These are phyloP conservation scores for Macrophya alboannulata DNA, from an alignment of 2,888 invertebrate genomes.

Conservation along the genomic window DNA sequence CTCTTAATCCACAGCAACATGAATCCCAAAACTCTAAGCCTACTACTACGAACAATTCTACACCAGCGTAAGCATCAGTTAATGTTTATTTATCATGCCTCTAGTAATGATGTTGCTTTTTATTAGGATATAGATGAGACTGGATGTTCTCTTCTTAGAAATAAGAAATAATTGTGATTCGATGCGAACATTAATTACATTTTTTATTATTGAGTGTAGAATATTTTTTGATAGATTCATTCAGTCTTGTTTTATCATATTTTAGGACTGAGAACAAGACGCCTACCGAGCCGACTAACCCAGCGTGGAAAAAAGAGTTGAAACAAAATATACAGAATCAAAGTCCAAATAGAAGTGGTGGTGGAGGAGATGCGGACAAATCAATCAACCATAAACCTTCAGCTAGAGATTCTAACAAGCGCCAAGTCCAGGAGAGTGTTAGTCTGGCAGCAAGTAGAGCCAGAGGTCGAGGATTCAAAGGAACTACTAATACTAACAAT, in stretches of 20 bases:
- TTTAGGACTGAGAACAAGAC: constrained; percentile 75
- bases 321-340: constrained; percentile 69
- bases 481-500: constrained; percentile 73
- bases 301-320: constrained; percentile 75
- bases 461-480: constrained; percentile 76
- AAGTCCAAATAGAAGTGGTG: constrained; percentile 71
- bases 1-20: constrained; percentile 73
- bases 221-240: neutral
- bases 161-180: neutral
- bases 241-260: constrained; percentile 45
- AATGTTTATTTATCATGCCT: neutral
- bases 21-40: constrained; percentile 72
- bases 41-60: constrained; percentile 57
- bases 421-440: constrained; percentile 73
- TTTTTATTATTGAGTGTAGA: neutral
- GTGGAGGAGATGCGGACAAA: constrained; percentile 70
- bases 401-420: constrained; percentile 71
- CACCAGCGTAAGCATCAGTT: constrained; percentile 22
- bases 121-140: neutral
- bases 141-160: neutral
- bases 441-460: constrained; percentile 71
- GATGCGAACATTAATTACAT: neutral
- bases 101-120: neutral
- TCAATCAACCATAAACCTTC: constrained; percentile 64
- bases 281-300: constrained; percentile 74